These are phyloP conservation scores for Leucania comma DNA, from an alignment of 2,888 invertebrate species.

Conservation along the genomic window DNA sequence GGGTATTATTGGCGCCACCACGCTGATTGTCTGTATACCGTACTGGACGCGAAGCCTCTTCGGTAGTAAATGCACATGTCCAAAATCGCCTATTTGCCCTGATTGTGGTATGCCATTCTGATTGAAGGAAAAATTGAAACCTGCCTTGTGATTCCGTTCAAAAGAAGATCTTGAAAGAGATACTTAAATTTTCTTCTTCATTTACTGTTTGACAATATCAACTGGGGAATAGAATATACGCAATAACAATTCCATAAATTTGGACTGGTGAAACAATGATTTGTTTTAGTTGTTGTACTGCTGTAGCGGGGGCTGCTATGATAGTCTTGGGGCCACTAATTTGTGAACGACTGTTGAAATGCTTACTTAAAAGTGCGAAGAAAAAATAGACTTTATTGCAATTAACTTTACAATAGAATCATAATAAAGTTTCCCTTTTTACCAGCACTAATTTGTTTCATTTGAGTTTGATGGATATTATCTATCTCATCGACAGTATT, in stretches of 20 bases:
- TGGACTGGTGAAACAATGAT: slow-evolving; percentile 64
- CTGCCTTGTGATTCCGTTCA: background rate
- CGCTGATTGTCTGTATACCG: slow-evolving; percentile 72
- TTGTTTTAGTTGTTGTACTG: slow-evolving; percentile 53
- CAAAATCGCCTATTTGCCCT: slow-evolving; percentile 67
- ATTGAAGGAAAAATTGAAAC: background rate
- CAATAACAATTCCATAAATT: background rate
- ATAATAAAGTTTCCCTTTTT: background rate
- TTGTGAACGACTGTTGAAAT: background rate
- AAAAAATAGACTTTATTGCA: background rate
- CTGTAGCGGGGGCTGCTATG: background rate
- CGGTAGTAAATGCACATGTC: slow-evolving; percentile 68
- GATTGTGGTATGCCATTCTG: slow-evolving; percentile 70
- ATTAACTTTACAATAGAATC: background rate
- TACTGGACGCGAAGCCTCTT: slow-evolving; percentile 67
- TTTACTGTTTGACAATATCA: background rate
- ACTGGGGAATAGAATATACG: background rate
- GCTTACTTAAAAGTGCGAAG: background rate
- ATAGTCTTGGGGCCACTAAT: background rate
- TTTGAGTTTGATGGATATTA: background rate
- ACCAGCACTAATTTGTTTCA: background rate
- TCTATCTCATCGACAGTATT: background rate
- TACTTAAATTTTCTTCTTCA: too few relatives aligned
- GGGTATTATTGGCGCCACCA: slow-evolving; percentile 69
- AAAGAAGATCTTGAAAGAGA: background rate